phyloP scores from a whole-genome alignment of 2,113 vertebrate species.

The Pantherophis guttatus region DNA sequence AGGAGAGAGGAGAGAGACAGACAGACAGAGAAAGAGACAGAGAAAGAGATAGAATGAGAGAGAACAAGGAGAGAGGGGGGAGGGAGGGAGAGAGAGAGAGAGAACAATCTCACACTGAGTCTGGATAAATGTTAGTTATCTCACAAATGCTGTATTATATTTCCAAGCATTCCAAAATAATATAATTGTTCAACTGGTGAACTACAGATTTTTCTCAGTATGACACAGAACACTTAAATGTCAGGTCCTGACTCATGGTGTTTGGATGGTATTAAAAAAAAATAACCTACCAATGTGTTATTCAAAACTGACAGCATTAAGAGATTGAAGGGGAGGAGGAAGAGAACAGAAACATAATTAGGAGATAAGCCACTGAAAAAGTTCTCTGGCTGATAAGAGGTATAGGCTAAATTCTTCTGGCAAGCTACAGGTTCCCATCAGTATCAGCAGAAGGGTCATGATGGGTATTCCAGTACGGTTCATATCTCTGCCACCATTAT shows the following conservation, averaged over 20 bases:
- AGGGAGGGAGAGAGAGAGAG: slow-evolving; percentile 19
- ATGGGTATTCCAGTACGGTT: not conserved
- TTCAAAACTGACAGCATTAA: slow-evolving; percentile 50
- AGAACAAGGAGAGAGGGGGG: no score
- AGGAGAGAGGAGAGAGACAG: no score
- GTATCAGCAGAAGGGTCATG: not conserved
- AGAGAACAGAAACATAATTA: not conserved
- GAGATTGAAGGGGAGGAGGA: slow-evolving; percentile 31
- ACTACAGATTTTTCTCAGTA: slow-evolving; percentile 71
- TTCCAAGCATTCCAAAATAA: slow-evolving; percentile 59
- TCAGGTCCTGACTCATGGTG: slow-evolving; percentile 71
- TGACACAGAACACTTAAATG: slow-evolving; percentile 69
- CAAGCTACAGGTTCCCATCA: not conserved
- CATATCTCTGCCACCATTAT: not conserved
- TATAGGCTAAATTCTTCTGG: not conserved
- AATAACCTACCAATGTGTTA: slow-evolving; percentile 59
- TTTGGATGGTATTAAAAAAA: slow-evolving; percentile 61
- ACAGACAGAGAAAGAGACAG: no score
- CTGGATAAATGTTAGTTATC: slow-evolving; percentile 57
- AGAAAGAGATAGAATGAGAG: no score
- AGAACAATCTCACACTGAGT: slow-evolving; percentile 58
- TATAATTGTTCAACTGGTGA: slow-evolving; percentile 56
- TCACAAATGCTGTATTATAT: slow-evolving; percentile 61
- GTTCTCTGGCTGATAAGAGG: not conserved
- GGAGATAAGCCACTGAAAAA: not conserved